phyloP scores from a whole-genome alignment of 2,888 invertebrate species.

The Artemia sinica region DNA sequence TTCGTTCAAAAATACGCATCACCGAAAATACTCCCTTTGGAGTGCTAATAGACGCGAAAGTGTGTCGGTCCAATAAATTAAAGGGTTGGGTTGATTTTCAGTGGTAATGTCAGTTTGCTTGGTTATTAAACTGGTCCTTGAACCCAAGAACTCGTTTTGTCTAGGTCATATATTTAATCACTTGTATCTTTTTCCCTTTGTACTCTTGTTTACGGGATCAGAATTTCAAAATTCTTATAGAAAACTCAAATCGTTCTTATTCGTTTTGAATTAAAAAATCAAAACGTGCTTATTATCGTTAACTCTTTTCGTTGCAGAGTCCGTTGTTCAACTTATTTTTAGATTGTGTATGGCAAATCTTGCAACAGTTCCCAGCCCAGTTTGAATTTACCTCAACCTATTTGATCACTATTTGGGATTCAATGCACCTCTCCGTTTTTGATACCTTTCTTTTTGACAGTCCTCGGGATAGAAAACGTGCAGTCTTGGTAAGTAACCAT shows the following conservation, averaged over 20 bases:
- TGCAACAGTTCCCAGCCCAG: slow-evolving; percentile 65
- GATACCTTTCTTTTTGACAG: slow-evolving; percentile 84
- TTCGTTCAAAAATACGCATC: too few species aligned
- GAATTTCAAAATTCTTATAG: background rate
- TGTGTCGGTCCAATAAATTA: too few species aligned
- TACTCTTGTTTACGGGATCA: background rate
- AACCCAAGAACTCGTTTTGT: background rate
- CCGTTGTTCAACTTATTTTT: slow-evolving; percentile 78
- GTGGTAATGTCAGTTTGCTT: background rate
- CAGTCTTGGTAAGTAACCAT: slow-evolving; percentile 39
- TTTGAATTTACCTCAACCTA: slow-evolving; percentile 87
- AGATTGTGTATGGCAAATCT: slow-evolving; percentile 82
- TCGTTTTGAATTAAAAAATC: background rate
- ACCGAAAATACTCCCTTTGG: too few species aligned
- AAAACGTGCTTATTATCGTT: background rate
- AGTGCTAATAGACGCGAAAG: too few species aligned
- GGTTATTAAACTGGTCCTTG: too few species aligned
- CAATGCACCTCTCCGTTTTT: slow-evolving; percentile 66
- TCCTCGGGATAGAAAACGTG: slow-evolving; percentile 52
- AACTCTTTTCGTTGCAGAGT: slow-evolving; percentile 39
- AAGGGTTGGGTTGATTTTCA: too few species aligned
- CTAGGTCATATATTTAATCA: background rate
- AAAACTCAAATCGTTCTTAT: background rate
- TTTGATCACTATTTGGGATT: slow-evolving; percentile 79
- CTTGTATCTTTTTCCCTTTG: background rate